Base-by-base conservation (phyloP, 2,888 invertebrate species). In the Hirtodrosophila alboralis region DNA sequence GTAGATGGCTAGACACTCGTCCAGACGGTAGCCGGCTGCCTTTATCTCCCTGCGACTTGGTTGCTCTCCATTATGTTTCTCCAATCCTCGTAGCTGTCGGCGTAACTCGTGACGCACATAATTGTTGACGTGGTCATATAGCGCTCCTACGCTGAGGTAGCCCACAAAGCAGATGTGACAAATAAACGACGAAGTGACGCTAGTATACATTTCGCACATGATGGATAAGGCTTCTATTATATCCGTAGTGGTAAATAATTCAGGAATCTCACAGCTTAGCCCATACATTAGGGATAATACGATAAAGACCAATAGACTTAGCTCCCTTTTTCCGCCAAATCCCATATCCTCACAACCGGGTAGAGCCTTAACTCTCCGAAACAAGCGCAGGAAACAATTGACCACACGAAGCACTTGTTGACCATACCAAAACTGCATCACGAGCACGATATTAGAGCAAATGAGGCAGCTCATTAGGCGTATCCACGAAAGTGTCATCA, bases 111-210 rank as follows among this genome's bases (percentile, higher is more conserved):
- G 47, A 0, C 54, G 53, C 40, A 78, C 75, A 60, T 71, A 80
- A 4, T 28, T 23, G 43, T 78, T 74, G 13, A 80, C 38, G 41
- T 56, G 64, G 5, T 33, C 30, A 18, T 69, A 80, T 1, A 77
- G 45, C 0, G 65, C 64, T 0, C 73, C 77, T 27, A 80, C 31
- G 16, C 71, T 64, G n/a, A 80, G 57, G 26, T 67, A 80, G 12
- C 74, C 68, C n/a, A 75, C 36, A 14, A 75, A 75, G 38, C 61
- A 58, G 6, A 63, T 45, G n/a, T 77, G 61, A n/a, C 65, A 34
- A 12, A 65, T 58, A 54, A 80, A 51, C 9, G 9, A 1, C 0
- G 53, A 16, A 5, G 40, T 67, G 1, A 44, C 9, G 2, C 33
- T 14, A 0, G 48, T 13, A 16, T 76, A 64, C 0, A 51, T 12